These are phyloP conservation scores for Bombus superbus DNA, from an alignment of 1,140 invertebrate species.

Conservation along the genomic window DNA sequence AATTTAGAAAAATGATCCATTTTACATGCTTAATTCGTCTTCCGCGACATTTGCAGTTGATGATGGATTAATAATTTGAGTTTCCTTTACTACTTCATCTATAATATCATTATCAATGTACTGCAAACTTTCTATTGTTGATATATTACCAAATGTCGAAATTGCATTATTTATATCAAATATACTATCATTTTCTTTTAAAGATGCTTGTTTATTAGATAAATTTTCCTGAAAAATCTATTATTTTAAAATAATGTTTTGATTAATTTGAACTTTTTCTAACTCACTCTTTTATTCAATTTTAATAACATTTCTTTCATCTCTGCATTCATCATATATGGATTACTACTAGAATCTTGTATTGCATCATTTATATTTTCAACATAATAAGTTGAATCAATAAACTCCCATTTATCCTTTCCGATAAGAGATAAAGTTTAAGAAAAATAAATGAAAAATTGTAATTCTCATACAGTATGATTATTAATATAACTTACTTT, in stretches of 20 bases:
- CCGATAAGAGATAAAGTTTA: background rate
- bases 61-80: background rate
- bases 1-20: background rate
- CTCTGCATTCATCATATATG: background rate
- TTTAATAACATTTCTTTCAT: constrained; percentile 1
- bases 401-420: background rate
- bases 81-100: background rate
- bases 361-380: background rate
- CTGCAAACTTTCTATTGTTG: constrained; percentile 1
- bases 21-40: background rate
- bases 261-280: background rate
- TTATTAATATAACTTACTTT: constrained; percentile 6
- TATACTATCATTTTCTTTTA: background rate
- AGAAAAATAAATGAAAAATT: background rate
- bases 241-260: constrained; percentile 6
- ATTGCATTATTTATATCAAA: background rate
- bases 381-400: background rate
- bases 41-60: constrained; percentile 8
- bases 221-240: background rate
- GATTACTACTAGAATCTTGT: constrained; percentile 10
- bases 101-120: background rate
- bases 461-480: background rate
- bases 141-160: background rate
- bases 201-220: background rate
- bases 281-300: constrained; percentile 8